phyloP scores from a whole-genome alignment of 2,797 vertebrate species.

The Leptodactylus fallax region DNA sequence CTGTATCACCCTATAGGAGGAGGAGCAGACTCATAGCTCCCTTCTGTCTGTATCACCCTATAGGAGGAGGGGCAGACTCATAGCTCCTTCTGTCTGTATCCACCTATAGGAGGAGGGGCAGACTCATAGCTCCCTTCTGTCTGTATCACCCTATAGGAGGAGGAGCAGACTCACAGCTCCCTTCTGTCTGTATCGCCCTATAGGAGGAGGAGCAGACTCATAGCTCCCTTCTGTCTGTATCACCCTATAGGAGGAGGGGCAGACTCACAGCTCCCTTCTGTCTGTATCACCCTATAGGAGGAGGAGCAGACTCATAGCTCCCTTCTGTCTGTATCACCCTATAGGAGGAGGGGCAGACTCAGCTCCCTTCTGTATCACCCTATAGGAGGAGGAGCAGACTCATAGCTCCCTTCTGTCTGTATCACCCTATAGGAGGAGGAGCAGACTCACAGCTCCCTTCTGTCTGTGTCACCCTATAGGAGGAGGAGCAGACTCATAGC shows the following conservation, averaged over 20 bases:
- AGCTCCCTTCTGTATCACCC: too few species aligned
- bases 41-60: background rate
- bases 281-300: too few species aligned
- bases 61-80: background rate
- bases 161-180: background rate
- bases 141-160: too few species aligned
- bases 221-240: too few species aligned
- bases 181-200: background rate
- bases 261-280: too few species aligned
- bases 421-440: conserved; percentile 20
- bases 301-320: too few species aligned
- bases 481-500: background rate
- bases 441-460: background rate
- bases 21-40: background rate
- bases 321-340: too few species aligned
- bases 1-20: conserved; percentile 19
- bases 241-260: too few species aligned
- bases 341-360: background rate
- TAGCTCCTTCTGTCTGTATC: background rate
- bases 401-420: background rate
- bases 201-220: background rate
- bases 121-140: background rate
- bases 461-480: too few species aligned
- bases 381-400: too few species aligned
- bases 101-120: too few species aligned